Evolutionary conservation across 1,140 invertebrate species (phyloP), one percentile per base, ranked within the genome.

Genomic region (Apis mellifera): DNA sequence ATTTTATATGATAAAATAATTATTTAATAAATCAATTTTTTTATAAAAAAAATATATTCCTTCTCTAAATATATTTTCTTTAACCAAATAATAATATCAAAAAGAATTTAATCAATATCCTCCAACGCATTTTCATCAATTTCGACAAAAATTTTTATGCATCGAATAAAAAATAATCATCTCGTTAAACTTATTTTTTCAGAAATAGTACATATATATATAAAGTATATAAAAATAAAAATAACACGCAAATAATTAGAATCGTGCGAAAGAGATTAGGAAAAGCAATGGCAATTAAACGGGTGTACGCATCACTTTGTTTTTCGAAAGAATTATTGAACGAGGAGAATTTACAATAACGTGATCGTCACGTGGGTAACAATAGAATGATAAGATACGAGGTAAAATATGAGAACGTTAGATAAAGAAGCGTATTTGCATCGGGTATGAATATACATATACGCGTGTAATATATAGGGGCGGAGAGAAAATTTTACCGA

Each of bases 321-420:
- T 76, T 76, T 42, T 82, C 55, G 73, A 76, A 54, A 69, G 73
- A 68, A 65, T 76, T 60, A 76, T 76, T n/a, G 73, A 82, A 60
- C 62, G 9, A 2, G 23, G 42, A 60, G 79, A 68, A 76, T 82
- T 68, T 52, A 82, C 79, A 69, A 66, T 81, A 74, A 59, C 79
- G 48, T 48, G 79, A 76, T 69, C 42, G 13, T 69, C 79, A 76
- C 79, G 73, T 54, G 79, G 64, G 23, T 69, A 57, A 82, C 73
- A 82, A 82, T 69, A 52, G 54, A n/a, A 21, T n/a, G 79, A 82
- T 82, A 82, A 82, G 73, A 82, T 76, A 69, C 12, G 23, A 1
- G 64, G 54, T 76, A 82, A 82, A 76, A 82, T 82, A 69, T 54
- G 79, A 60, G 72, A 75, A 69, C 15, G 64, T 60, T 54, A 23